Percentiles rank a stretch among this genome's conserved stretches.
phyloP scores from a whole-genome alignment of 2,113 vertebrate genomes.

The Glaucidium brasilianum region DNA sequence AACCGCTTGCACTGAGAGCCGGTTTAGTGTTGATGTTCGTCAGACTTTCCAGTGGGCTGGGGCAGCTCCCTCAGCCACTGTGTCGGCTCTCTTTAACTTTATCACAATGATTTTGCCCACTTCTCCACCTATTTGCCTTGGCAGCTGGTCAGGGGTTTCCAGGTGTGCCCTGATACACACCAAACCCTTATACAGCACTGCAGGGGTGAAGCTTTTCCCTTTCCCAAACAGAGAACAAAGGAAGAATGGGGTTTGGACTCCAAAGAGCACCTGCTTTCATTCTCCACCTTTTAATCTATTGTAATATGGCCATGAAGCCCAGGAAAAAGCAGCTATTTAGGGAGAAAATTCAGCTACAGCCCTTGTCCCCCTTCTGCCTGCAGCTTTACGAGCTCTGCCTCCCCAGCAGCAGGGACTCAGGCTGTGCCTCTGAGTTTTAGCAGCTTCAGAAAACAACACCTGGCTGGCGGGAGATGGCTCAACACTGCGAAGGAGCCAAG shows the following conservation, averaged over 20 bases:
- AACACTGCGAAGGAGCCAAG: fast-evolving
- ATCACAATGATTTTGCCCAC: neutral
- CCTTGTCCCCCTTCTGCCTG: neutral
- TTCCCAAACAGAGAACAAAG: neutral
- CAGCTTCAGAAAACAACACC: neutral
- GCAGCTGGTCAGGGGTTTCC: neutral
- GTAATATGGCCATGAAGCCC: fast-evolving
- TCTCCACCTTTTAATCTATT: neutral
- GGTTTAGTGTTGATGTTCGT: neutral
- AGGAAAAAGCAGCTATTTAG: neutral
- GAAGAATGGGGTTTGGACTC: neutral
- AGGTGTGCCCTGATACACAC: neutral
- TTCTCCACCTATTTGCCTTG: neutral
- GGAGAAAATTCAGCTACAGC: neutral
- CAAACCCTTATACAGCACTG: neutral
- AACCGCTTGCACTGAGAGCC: fast-evolving
- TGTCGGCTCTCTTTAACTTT: neutral
- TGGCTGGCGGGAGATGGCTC: neutral
- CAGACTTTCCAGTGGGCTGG: neutral
- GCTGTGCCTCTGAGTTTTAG: neutral
- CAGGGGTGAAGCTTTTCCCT: neutral
- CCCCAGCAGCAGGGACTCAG: neutral
- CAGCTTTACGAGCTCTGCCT: neutral
- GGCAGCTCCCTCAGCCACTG: neutral
- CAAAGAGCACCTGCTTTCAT: neutral